Evolutionary conservation across 2,888 invertebrate genomes (phyloP).

Genomic region (Xanthostigma xanthostigma): DNA sequence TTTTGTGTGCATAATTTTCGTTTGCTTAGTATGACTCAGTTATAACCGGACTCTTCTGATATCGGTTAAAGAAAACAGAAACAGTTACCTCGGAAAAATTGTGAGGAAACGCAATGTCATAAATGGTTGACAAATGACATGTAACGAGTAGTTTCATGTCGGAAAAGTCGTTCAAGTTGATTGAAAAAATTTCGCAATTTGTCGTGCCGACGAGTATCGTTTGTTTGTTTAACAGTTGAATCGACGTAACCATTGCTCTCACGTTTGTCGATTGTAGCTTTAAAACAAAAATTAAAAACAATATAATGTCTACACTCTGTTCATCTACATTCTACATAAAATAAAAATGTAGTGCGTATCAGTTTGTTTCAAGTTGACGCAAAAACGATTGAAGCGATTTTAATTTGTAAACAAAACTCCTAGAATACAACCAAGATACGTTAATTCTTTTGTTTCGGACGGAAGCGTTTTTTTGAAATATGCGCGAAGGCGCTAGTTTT

Average conservation of each 20-base stretch:
- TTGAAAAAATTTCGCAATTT: constrained; percentile 65
- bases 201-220: constrained; percentile 61
- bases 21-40: too few relatives aligned
- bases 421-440: too few relatives aligned
- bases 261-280: constrained; percentile 42
- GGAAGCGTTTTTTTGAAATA: too few relatives aligned
- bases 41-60: too few relatives aligned
- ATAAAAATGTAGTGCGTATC: too few relatives aligned
- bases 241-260: constrained; percentile 56
- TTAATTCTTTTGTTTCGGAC: too few relatives aligned
- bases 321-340: too few relatives aligned
- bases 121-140: constrained; percentile 67
- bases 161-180: constrained; percentile 49
- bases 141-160: constrained; percentile 56
- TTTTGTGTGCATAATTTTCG: too few relatives aligned
- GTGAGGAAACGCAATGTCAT: constrained; percentile 68
- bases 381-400: too few relatives aligned
- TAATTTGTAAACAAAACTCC: too few relatives aligned
- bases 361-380: too few relatives aligned
- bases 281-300: constrained; percentile 11
- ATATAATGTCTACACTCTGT: not conserved
- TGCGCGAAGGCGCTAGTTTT: too few relatives aligned
- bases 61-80: not conserved
- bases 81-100: not conserved
- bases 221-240: constrained; percentile 43